Percentiles rank a stretch among this genome's conserved stretches.
Evolutionary conservation across 2,888 invertebrate genomes (phyloP).

Genomic region (Caradrina kadenii): DNA sequence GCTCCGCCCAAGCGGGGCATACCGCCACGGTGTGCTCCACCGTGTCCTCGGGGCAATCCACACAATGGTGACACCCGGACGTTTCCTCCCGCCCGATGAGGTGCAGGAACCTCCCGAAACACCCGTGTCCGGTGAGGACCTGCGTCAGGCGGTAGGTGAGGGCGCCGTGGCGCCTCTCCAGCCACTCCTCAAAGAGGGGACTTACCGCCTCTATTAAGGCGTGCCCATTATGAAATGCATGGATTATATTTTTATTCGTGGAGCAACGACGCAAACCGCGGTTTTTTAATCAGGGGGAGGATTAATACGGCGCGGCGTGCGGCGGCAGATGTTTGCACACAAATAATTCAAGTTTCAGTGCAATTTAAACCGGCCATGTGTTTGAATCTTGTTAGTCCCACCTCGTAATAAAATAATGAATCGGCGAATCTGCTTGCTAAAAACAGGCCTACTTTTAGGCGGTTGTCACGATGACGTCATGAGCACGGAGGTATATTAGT

Average conservation of each 20-base stretch:
- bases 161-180: too few species aligned
- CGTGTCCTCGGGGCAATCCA: too few species aligned
- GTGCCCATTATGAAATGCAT: conserved; percentile 38
- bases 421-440: conserved; percentile 50
- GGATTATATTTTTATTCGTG: conserved; percentile 8
- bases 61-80: too few species aligned
- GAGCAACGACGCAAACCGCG: conserved; percentile 11
- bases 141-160: too few species aligned
- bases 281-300: conserved; percentile 52
- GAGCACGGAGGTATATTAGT: too few species aligned
- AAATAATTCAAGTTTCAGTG: conserved; percentile 65
- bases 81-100: too few species aligned
- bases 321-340: conserved; percentile 42
- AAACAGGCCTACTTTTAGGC: conserved; percentile 49
- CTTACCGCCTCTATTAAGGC: too few species aligned
- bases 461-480: conserved; percentile 41
- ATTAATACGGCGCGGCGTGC: conserved; percentile 15
- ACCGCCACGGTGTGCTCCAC: too few species aligned
- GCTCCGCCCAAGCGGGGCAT: too few species aligned
- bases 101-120: too few species aligned
- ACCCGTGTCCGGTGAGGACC: too few species aligned
- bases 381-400: conserved; percentile 64
- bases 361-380: conserved; percentile 57
- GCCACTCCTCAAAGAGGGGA: too few species aligned
- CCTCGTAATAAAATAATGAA: conserved; percentile 72